Conservation (phyloP, 2,888 invertebrate genomes). For the Drosophila phalerata region DNA sequence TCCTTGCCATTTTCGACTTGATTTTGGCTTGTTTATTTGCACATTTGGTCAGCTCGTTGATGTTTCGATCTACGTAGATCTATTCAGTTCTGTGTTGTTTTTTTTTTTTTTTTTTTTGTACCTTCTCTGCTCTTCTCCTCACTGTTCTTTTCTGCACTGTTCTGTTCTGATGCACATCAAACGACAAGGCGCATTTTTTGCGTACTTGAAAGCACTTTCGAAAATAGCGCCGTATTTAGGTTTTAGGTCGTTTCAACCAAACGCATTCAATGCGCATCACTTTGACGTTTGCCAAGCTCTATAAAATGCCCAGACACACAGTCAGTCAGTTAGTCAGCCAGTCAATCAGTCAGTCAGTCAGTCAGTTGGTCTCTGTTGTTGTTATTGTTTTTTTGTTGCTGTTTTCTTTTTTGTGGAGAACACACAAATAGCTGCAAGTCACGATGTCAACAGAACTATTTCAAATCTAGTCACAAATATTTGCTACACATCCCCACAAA, state of each 20-base stretch:
- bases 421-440: conserved; percentile 41
- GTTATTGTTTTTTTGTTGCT: background rate
- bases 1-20: conserved; percentile 41
- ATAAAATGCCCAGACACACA: conserved; percentile 49
- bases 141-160: conserved; percentile 3
- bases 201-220: conserved; percentile 68
- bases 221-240: conserved; percentile 77
- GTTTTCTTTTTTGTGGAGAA: conserved; percentile 18
- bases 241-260: conserved; percentile 70
- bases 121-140: conserved; percentile 3
- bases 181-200: conserved; percentile 66
- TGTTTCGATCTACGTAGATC: conserved; percentile 8
- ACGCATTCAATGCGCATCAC: conserved; percentile 72
- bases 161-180: conserved; percentile 52
- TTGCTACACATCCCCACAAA: conserved; percentile 25
- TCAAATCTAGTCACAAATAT: conserved; percentile 49
- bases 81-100: conserved; percentile 6
- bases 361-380: conserved; percentile 45
- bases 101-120: too few relatives aligned
- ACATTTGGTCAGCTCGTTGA: conserved; percentile 42
- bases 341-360: conserved; percentile 50
- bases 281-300: conserved; percentile 71
- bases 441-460: conserved; percentile 44
- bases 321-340: conserved; percentile 9
- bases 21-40: conserved; percentile 55